A percentile compares a stretch with the other conserved stretches of the same genome.
Evolutionary conservation across 2,888 invertebrate species (phyloP).

Genomic region (Anoplius nigerrimus): DNA sequence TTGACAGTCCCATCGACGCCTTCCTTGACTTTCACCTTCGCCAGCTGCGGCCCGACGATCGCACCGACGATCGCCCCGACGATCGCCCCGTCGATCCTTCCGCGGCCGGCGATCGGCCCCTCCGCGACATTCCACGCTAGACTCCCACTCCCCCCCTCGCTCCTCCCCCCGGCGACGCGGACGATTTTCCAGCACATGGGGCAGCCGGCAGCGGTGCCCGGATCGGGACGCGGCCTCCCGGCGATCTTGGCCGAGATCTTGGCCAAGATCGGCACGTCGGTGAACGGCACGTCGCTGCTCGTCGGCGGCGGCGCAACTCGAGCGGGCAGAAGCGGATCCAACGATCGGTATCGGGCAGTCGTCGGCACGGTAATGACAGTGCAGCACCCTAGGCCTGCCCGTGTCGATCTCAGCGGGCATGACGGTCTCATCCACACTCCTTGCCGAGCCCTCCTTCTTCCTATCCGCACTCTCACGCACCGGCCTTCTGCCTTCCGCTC

Average conservation of each 20-base stretch:
- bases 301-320: slow-evolving; percentile 5
- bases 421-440: slow-evolving; percentile 70
- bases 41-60: too few relatives aligned
- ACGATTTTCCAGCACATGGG: not conserved
- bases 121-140: too few relatives aligned
- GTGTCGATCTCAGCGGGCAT: slow-evolving; percentile 71
- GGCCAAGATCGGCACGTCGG: not conserved
- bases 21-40: too few relatives aligned
- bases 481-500: slow-evolving; percentile 6
- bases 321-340: slow-evolving; percentile 21
- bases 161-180: not conserved
- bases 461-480: slow-evolving; percentile 33
- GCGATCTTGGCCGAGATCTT: not conserved
- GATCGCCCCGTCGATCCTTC: too few relatives aligned
- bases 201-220: not conserved
- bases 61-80: too few relatives aligned
- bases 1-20: not conserved
- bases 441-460: slow-evolving; percentile 36
- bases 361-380: slow-evolving; percentile 65
- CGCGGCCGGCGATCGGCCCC: too few relatives aligned
- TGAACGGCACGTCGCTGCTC: slow-evolving; percentile 27
- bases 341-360: slow-evolving; percentile 59
- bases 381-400: slow-evolving; percentile 68
- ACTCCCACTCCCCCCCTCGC: not conserved
- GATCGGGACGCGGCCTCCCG: not conserved